Evolutionary conservation across 2,888 invertebrate species (phyloP).

Genomic region (Monoplex corrugatus): DNA sequence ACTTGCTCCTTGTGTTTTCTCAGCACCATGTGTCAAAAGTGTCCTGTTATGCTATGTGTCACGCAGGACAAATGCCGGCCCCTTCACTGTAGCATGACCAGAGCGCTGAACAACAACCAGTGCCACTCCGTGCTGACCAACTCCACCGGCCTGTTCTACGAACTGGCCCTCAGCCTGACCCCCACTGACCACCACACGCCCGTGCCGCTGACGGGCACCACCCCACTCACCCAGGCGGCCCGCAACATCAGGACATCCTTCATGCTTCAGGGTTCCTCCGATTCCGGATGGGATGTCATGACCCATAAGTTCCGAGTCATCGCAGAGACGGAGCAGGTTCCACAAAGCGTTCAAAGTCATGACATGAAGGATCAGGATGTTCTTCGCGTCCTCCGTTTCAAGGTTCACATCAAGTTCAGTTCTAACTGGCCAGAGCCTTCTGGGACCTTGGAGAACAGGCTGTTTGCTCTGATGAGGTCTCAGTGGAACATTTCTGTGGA

Average conservation of each 20-base stretch:
- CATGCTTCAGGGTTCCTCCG: slow-evolving; percentile 37
- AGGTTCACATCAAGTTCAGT: slow-evolving; percentile 25
- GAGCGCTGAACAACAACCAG: neutral
- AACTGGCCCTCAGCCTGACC: slow-evolving; percentile 26
- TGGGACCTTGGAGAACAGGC: neutral
- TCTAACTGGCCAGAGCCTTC: slow-evolving; percentile 16
- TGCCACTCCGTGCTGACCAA: slow-evolving; percentile 15
- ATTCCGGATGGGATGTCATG: slow-evolving; percentile 35
- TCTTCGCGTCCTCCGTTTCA: neutral
- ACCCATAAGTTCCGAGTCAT: neutral
- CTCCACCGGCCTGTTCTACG: slow-evolving; percentile 34
- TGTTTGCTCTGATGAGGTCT: slow-evolving; percentile 20
- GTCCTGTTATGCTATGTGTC: too few species aligned
- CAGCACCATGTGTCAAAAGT: too few species aligned
- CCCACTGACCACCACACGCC: neutral
- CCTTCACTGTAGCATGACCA: slow-evolving; percentile 35
- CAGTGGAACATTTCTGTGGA: slow-evolving; percentile 25
- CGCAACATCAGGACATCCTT: slow-evolving; percentile 44
- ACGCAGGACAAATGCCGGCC: slow-evolving; percentile 22
- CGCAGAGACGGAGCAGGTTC: neutral
- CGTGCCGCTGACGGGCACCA: neutral
- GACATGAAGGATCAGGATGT: neutral
- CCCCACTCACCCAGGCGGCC: slow-evolving; percentile 23
- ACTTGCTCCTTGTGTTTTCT: too few species aligned
- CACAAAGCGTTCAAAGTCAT: neutral